phyloP scores from a whole-genome alignment of 2,888 invertebrate genomes.

The Microctonus brassicae region DNA sequence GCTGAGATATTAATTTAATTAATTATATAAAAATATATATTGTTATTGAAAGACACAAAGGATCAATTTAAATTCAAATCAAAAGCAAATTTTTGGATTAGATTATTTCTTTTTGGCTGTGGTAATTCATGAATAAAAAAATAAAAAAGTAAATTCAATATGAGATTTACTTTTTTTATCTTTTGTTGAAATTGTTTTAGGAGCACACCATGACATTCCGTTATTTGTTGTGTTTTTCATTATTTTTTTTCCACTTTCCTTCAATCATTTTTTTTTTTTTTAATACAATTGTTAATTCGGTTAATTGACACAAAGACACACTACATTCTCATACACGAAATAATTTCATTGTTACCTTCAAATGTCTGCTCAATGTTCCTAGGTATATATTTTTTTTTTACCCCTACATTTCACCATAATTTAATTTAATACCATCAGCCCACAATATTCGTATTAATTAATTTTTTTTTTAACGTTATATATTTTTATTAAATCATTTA shows the following conservation, averaged over 20 bases:
- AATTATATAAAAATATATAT: background rate
- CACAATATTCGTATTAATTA: constrained; percentile 49
- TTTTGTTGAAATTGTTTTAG: background rate
- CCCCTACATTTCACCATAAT: constrained; percentile 7
- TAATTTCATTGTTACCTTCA: constrained; percentile 31
- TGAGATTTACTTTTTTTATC: constrained; percentile 12
- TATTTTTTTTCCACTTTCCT: background rate
- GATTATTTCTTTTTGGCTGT: constrained; percentile 16
- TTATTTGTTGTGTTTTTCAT: no score
- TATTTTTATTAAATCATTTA: constrained; percentile 54
- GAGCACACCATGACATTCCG: constrained; percentile 24
- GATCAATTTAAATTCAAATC: constrained; percentile 25
- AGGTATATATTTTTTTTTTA: constrained; percentile 14
- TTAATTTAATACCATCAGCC: constrained; percentile 57
- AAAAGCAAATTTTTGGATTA: constrained; percentile 42
- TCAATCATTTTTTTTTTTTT: background rate
- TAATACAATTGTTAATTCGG: constrained; percentile 34
- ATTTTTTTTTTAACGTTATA: constrained; percentile 29
- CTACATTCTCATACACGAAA: constrained; percentile 35
- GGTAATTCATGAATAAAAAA: constrained; percentile 19
- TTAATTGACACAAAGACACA: constrained; percentile 40
- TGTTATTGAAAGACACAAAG: constrained; percentile 6
- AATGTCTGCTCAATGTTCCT: constrained; percentile 13
- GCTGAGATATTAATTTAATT: constrained; percentile 34
- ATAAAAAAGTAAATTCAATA: constrained; percentile 17